phyloP scores from a whole-genome alignment of 1,140 invertebrate genomes.

The Acromyrmex echinatior region DNA sequence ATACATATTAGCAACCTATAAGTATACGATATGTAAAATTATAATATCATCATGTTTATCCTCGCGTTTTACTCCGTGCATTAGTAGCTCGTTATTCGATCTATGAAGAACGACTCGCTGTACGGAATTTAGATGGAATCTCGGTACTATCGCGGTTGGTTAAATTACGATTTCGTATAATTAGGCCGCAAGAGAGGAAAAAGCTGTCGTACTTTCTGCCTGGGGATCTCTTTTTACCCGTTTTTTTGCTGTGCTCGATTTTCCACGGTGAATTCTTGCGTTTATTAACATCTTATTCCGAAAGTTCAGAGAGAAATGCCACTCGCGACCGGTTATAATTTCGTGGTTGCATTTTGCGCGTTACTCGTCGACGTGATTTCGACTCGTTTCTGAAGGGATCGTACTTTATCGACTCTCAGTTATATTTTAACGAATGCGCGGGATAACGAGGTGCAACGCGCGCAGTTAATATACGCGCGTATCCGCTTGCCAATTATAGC shows the following conservation, averaged over 20 bases:
- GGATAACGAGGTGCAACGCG: constrained; percentile 45
- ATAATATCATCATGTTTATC: neutral
- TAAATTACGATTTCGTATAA: constrained; percentile 72
- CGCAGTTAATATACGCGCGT: constrained; percentile 11
- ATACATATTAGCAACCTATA: neutral
- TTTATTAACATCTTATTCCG: constrained; percentile 66
- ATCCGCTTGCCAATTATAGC: constrained; percentile 57
- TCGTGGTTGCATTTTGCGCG: constrained; percentile 33
- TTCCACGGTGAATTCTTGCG: constrained; percentile 56
- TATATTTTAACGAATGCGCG: constrained; percentile 45
- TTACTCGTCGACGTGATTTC: neutral
- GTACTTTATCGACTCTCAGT: constrained; percentile 20
- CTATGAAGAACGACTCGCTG: constrained; percentile 16
- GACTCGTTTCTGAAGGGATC: constrained; percentile 35
- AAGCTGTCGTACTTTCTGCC: constrained; percentile 34
- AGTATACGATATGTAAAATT: neutral
- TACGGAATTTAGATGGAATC: constrained; percentile 44
- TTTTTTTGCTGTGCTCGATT: constrained; percentile 5
- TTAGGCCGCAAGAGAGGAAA: constrained; percentile 64
- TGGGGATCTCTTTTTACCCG: neutral
- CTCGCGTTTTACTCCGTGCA: constrained; percentile 9
- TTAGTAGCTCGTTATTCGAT: constrained; percentile 28
- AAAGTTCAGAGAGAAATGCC: constrained; percentile 42
- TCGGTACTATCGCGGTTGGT: constrained; percentile 33
- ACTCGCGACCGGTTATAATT: constrained; percentile 56